Evolutionary conservation across 2,113 vertebrate species (phyloP), one percentile per base, ranked within the genome.

Genomic region (Vulpes lagopus): DNA sequence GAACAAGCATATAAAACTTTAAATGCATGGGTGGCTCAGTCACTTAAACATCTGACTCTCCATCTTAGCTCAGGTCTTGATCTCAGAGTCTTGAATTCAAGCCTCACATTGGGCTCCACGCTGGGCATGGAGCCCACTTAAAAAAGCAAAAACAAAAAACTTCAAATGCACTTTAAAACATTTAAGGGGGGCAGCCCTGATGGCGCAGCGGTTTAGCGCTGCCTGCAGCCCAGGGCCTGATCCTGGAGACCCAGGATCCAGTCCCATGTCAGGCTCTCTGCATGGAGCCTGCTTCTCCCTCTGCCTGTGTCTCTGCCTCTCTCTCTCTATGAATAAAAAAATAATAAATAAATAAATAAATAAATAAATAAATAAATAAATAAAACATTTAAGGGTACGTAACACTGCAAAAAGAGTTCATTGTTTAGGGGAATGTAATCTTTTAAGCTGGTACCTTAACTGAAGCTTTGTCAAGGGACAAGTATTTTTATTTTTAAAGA

Each of bases 351-450:
- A 38, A 35, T 38, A 38, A 38, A 38, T 43, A 43, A 43, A 43
- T 43, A 43, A 43, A 43, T 43, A 43, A 43, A 43, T 43, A 43
- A 43, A 43, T 5, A 43, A 43, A 43, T 6, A 43, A 43, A 43
- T 69, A 94, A 94, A 89, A 92, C 10, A 81, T 62, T 89, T 79
- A 71, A 96, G n/a, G 53, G 35, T 85, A 81, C 89, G 83, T 51
- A 92, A 51, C 27, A 78, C 65, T 62, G 11, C 57, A 57, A 76
- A 78, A 59, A 78, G 5, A 87, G 30, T 81, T 67, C 43, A 93
- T 32, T 82, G 55, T 71, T 95, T 49, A 84, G 15, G 30, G 35
- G 59, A 84, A 85, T 60, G 76, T 94, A 88, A 96, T 80, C 11
- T 92, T 17, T 85, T 93, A 94, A 88, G 79, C 8, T 74, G 53